Percentiles rank a stretch among this genome's conserved stretches.
Conservation (phyloP, 2,797 vertebrate genomes). For the Spizella passerina region DNA sequence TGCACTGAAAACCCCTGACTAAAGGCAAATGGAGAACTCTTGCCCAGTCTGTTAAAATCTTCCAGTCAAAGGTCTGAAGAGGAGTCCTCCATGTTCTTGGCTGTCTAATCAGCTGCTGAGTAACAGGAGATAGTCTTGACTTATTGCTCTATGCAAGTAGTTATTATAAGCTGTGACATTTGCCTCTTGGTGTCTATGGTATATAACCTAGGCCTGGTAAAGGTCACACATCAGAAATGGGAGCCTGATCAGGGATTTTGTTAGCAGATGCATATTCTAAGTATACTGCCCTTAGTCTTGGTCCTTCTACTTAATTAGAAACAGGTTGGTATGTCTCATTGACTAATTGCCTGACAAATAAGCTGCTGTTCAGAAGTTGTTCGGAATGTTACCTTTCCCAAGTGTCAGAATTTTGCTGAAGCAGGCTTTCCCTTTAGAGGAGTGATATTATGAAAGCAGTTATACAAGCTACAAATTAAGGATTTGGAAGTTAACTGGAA, state of each 20-base stretch:
- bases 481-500: neutral
- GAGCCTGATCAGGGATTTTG: neutral
- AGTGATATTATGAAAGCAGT: neutral
- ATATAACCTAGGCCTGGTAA: slow-evolving; percentile 56
- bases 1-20: neutral
- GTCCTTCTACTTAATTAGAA: neutral
- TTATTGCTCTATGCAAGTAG: slow-evolving; percentile 27
- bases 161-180: slow-evolving; percentile 92
- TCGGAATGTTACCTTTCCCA: neutral
- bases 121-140: slow-evolving; percentile 79
- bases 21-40: neutral
- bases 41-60: neutral
- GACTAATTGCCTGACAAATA: neutral
- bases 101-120: slow-evolving; percentile 77
- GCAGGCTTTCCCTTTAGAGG: neutral
- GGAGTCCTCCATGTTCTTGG: neutral
- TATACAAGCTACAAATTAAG: neutral
- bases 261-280: neutral
- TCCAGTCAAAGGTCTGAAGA: slow-evolving; percentile 11
- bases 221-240: slow-evolving; percentile 51
- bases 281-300: neutral
- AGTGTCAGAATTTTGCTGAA: neutral
- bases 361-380: neutral
- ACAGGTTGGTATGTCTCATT: neutral
- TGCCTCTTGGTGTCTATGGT: slow-evolving; percentile 46